Evolutionary conservation across 2,888 invertebrate species (phyloP).

Genomic region (Ormyrus rosae): DNA sequence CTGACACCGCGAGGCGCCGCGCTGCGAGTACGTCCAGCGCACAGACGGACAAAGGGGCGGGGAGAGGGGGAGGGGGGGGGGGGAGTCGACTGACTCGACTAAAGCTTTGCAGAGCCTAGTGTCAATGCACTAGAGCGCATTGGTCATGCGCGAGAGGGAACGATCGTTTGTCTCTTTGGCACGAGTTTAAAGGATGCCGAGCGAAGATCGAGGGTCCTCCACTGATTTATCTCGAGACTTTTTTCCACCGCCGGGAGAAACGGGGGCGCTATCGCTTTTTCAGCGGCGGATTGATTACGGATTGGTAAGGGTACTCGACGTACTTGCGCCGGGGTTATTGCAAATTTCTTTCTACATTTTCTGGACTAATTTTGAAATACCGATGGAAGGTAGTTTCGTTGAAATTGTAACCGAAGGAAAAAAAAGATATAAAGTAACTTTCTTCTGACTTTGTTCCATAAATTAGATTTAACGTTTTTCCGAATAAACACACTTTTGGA

Average conservation of each 20-base stretch:
- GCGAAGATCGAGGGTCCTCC: not conserved
- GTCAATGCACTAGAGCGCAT: slow-evolving; percentile 23
- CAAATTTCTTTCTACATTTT: not conserved
- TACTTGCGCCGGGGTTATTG: not conserved
- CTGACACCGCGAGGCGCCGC: slow-evolving; percentile 36
- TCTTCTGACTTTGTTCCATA: no score
- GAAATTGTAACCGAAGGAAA: no score
- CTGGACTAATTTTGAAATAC: no score
- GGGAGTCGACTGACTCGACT: not conserved
- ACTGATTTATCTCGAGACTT: slow-evolving; percentile 25
- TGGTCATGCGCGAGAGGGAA: not conserved
- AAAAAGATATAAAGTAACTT: no score
- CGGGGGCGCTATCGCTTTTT: not conserved
- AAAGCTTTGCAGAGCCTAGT: not conserved
- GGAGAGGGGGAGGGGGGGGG: not conserved
- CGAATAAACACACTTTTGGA: no score
- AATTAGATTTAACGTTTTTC: no score
- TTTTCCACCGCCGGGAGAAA: not conserved
- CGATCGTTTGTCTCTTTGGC: slow-evolving; percentile 34
- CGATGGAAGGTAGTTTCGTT: no score
- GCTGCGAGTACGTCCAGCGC: not conserved
- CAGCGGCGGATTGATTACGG: slow-evolving; percentile 1
- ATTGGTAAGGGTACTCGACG: no score
- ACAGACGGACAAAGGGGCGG: not conserved
- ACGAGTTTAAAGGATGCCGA: slow-evolving; percentile 8